phyloP scores from a whole-genome alignment of 2,797 vertebrate genomes.

The Danio kyathit region DNA sequence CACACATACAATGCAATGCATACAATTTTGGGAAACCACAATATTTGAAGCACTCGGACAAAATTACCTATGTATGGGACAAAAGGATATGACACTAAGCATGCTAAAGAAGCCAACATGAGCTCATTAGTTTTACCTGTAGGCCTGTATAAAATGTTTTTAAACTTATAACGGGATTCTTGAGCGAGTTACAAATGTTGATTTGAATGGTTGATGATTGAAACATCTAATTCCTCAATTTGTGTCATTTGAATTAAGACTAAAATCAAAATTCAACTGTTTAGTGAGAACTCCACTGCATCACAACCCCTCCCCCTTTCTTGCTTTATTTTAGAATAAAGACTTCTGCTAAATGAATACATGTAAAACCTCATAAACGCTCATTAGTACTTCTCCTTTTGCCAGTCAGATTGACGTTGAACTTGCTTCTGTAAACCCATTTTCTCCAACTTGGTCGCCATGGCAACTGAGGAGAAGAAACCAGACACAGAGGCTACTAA shows the following conservation, averaged over 20 bases:
- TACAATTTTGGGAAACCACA: not conserved
- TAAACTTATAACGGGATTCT: too few relatives aligned
- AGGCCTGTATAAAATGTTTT: not conserved
- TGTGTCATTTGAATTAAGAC: not conserved
- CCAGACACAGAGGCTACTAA: constrained; percentile 93
- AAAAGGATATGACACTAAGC: not conserved
- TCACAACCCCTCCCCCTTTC: too few relatives aligned
- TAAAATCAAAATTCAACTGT: not conserved
- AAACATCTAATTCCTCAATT: not conserved
- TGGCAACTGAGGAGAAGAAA: constrained; percentile 99
- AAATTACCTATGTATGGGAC: not conserved
- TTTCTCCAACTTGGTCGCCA: constrained; percentile 74
- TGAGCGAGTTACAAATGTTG: not conserved
- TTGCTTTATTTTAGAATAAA: too few relatives aligned
- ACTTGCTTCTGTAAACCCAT: constrained; percentile 46
- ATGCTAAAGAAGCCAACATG: too few relatives aligned
- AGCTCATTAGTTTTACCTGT: not conserved
- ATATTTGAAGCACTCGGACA: not conserved
- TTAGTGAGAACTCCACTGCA: too few relatives aligned
- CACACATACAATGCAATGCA: too few relatives aligned
- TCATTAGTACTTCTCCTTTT: constrained; percentile 7
- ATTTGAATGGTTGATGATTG: too few relatives aligned
- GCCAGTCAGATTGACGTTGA: constrained; percentile 55
- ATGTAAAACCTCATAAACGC: not conserved
- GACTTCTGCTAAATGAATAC: too few relatives aligned